Evolutionary conservation across 2,797 vertebrate genomes (phyloP), one percentile per base, ranked within the genome.

Genomic region (Tinamus major): DNA sequence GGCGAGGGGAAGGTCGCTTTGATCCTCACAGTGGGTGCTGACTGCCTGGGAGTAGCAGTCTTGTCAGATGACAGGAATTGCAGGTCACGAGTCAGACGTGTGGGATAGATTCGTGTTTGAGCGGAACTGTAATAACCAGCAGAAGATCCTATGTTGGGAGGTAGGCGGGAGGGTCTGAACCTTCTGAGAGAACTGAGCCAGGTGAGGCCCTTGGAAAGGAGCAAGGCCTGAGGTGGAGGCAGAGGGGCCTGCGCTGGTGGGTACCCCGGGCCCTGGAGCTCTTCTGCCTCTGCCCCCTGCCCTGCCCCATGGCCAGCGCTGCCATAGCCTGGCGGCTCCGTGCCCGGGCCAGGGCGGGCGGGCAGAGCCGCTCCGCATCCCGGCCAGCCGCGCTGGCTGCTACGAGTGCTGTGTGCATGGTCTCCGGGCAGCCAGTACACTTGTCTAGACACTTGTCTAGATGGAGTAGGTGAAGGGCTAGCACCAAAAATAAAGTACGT

Each of bases 401-500:
- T 72, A 68, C 46, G 88, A 80, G 56, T 70, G 79, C 55, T 78
- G 1, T 80, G 92, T 78, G 77, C 75, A 55, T 39, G 79, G 58
- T 61, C 65, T 56, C 88, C 56, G 46, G 78, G 69, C 68, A 58
- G 53, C 8, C 8, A 95, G 67, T 55, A 26, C 70, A 64, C 69
- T 92, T 80, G 55, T 87, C 90, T 89, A 53, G 56, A 26, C 70
- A 64, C 69, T 92, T 80, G 55, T 87, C 90, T 89, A 53, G 56
- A 15, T 72, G 76, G 75, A 76, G 71, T 94, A 80, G 84, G 83
- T 95, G 81, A 91, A 92, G 84, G 85, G 46, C 85, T 91, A 41
- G 85, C 92, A 92, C 87, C 89, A 75, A 93, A 95, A 83, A 78
- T 92, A 71, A 78, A 92, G 69, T 56, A 23, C 23, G 17, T 51